Conservation (phyloP, 2,797 vertebrate species). For the Buphagus erythrorhynchus region DNA sequence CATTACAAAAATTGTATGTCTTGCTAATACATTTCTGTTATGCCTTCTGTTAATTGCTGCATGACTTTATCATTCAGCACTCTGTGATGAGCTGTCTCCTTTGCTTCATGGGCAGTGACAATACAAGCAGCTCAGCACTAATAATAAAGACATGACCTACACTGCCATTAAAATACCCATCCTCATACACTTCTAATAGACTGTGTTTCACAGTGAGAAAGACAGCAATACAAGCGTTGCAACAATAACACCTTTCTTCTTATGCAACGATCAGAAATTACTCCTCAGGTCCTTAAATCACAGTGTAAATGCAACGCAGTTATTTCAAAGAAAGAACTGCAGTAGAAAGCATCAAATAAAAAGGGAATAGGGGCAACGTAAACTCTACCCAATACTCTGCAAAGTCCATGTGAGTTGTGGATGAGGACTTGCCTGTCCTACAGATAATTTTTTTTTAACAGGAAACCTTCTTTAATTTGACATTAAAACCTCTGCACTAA, state of each 20-base stretch:
- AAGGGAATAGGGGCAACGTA: neutral
- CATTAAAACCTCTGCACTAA: neutral
- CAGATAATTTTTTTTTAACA: neutral
- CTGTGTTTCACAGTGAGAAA: neutral
- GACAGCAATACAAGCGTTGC: neutral
- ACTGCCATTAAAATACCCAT: neutral
- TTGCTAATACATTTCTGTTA: neutral
- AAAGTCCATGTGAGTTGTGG: neutral
- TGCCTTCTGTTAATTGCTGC: neutral
- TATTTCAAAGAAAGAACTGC: neutral
- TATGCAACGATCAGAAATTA: neutral
- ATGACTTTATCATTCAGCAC: neutral
- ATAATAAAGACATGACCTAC: neutral
- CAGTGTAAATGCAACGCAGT: neutral
- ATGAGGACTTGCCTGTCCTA: neutral
- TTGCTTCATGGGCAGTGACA: neutral
- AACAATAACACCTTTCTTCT: neutral
- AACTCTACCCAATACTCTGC: neutral
- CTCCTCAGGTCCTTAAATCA: neutral
- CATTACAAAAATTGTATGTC: neutral
- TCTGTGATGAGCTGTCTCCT: neutral
- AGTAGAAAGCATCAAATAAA: neutral
- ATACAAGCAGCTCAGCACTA: neutral
- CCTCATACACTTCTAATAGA: neutral
- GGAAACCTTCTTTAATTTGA: neutral